Base-by-base conservation (phyloP, 1,140 invertebrate species). In the Euwallacea similis region DNA sequence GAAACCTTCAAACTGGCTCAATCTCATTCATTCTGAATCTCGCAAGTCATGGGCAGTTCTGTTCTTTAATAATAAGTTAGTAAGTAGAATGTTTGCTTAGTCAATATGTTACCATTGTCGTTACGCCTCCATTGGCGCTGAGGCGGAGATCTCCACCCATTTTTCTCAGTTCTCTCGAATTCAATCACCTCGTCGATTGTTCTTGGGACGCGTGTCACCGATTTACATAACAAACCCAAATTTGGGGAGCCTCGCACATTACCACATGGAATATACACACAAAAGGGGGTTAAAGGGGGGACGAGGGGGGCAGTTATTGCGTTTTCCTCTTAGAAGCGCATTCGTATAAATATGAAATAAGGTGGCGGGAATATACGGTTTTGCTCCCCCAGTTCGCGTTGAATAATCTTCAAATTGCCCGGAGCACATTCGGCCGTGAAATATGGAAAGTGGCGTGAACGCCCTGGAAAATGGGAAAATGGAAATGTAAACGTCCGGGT, bases 381-480 rank as follows among this genome's bases (percentile, higher is more conserved):
- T 79, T 79, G 78, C 79, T 78, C 78, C 68, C 77, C 76, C 75
- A 78, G 75, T 80, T 79, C 78, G 78, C 77, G 79, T 79, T 80
- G 79, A 80, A 80, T 78, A 80, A 80, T 80, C 79, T 80, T 79
- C 78, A 78, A 80, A 78, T 78, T 79, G 78, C 75, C 77, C 71
- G 73, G 76, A 76, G 79, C 78, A 78, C 77, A 78, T 78, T 79
- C 73, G 67, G 71, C 72, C 69, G 71, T 78, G 76, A 79, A 79
- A 79, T 78, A 75, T 75, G 74, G 67, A 62, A 69, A 69, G 42
- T 62, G 67, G 71, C 75, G 73, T 53, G 68, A 73, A 72, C 71
- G 66, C 73, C 66, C 61, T 54, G 68, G 74, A 73, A 76, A 77
- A 76, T 74, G 77, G 76, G 75, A 75, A 76, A 69, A 71, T 60